Conservation (phyloP, 2,888 invertebrate species). For the Thymelicus acteon region DNA sequence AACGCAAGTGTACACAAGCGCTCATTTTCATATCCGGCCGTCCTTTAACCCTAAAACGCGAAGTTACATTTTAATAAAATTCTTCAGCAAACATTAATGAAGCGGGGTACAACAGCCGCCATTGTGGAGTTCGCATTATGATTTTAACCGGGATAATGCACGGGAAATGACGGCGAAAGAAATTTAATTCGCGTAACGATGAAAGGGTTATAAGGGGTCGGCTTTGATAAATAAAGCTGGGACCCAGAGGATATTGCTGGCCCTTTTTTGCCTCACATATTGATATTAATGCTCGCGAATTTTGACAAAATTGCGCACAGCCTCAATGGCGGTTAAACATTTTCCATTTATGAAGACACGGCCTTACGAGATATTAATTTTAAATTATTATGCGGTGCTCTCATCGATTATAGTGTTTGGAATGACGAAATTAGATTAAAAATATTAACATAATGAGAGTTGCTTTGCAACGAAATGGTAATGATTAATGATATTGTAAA, state of each 20-base stretch:
- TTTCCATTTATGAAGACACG: slow-evolving; percentile 34
- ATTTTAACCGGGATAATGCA: slow-evolving; percentile 83
- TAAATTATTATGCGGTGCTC: slow-evolving; percentile 28
- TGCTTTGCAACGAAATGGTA: background rate
- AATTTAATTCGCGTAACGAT: slow-evolving; percentile 84
- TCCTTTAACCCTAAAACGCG: slow-evolving; percentile 66
- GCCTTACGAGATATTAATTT: slow-evolving; percentile 33
- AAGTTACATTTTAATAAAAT: slow-evolving; percentile 83
- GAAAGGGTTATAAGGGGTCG: slow-evolving; percentile 81
- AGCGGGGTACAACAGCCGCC: slow-evolving; percentile 71
- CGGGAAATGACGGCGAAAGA: slow-evolving; percentile 85
- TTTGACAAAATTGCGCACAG: slow-evolving; percentile 77
- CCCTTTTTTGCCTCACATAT: slow-evolving; percentile 82
- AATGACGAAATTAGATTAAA: slow-evolving; percentile 30
- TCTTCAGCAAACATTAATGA: slow-evolving; percentile 81
- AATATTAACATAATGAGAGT: slow-evolving; percentile 23
- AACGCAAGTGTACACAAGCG: slow-evolving; percentile 34
- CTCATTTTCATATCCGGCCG: slow-evolving; percentile 37
- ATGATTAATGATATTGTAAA: slow-evolving; percentile 21
- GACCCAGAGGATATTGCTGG: slow-evolving; percentile 75
- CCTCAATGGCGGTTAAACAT: slow-evolving; percentile 32
- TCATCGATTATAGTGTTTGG: slow-evolving; percentile 26
- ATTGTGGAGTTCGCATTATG: slow-evolving; percentile 78
- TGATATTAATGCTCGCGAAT: slow-evolving; percentile 83
- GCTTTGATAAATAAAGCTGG: slow-evolving; percentile 79